Percentiles rank a stretch among this genome's conserved stretches.
phyloP scores from a whole-genome alignment of 2,797 vertebrate genomes.

The Pantherophis alleghaniensis region DNA sequence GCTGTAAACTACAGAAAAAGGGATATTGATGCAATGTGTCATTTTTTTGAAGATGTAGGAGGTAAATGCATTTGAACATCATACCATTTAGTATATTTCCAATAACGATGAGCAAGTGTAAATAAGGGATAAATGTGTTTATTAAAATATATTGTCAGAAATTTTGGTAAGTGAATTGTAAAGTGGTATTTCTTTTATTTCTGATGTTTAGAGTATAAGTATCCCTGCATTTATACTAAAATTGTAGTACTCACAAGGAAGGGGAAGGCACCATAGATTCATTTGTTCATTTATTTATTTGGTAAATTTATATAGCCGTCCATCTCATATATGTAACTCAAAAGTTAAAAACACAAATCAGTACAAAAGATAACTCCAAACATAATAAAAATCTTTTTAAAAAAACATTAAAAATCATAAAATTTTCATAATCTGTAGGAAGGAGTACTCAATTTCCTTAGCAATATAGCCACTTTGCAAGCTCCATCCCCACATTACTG shows the following conservation, averaged over 20 bases:
- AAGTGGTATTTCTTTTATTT: not conserved
- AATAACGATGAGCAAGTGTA: conserved; percentile 4
- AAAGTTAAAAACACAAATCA: not conserved
- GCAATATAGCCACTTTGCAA: not conserved
- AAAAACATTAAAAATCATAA: not conserved
- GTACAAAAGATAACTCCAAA: not conserved
- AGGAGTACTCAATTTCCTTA: not conserved
- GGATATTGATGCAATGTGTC: conserved; percentile 44
- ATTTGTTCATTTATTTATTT: not conserved
- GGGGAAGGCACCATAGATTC: not conserved
- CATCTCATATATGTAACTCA: not conserved
- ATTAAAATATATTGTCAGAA: not conserved
- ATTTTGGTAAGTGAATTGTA: not conserved
- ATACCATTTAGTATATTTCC: not conserved
- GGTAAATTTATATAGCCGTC: not conserved
- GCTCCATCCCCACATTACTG: not conserved
- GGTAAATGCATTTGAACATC: conserved; percentile 19
- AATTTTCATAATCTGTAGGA: not conserved
- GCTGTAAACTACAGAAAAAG: conserved; percentile 20
- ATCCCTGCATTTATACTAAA: not conserved
- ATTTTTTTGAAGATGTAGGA: conserved; percentile 48
- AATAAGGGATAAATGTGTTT: conserved; percentile 1
- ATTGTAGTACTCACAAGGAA: not conserved
- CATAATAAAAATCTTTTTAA: not conserved
- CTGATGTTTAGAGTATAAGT: too few species aligned